These are phyloP conservation scores for Archilochus colubris DNA, from an alignment of 2,113 vertebrate genomes.

Conservation along the genomic window DNA sequence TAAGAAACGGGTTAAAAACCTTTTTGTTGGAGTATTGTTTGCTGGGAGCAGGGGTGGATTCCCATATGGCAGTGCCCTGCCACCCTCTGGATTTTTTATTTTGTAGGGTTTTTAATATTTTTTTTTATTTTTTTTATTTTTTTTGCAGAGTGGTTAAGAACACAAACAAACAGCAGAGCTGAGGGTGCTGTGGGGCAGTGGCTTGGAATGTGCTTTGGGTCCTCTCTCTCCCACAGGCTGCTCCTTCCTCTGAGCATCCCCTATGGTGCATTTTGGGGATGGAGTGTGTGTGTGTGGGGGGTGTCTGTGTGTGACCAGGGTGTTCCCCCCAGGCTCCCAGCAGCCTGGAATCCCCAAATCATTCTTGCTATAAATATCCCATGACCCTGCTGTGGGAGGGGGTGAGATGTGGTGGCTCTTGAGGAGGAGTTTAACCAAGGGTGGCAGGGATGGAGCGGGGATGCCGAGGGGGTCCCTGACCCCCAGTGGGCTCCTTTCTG, in stretches of 20 bases:
- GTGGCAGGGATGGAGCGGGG: background rate
- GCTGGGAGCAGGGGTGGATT: background rate
- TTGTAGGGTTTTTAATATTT: background rate
- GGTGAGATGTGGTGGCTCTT: background rate
- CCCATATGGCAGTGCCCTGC: background rate
- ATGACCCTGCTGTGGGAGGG: background rate
- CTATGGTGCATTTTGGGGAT: fast-evolving
- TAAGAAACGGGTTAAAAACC: slow-evolving; percentile 36
- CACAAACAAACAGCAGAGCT: background rate
- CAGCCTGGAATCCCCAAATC: background rate
- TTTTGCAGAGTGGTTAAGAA: background rate
- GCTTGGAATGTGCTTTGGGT: background rate
- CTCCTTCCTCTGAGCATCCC: background rate
- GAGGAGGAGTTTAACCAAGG: background rate
- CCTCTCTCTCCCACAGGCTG: background rate
- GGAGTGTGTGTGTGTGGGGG: too few species aligned
- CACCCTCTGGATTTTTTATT: background rate
- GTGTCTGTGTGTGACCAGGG: background rate
- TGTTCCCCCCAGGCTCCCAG: background rate
- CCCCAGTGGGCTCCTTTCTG: background rate
- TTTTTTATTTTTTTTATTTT: background rate
- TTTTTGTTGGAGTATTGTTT: slow-evolving; percentile 11
- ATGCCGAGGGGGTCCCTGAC: background rate
- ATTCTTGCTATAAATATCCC: slow-evolving; percentile 1
- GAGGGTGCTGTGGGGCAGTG: background rate